phyloP scores from a whole-genome alignment of 2,797 vertebrate genomes.

The Echeneis naucrates region DNA sequence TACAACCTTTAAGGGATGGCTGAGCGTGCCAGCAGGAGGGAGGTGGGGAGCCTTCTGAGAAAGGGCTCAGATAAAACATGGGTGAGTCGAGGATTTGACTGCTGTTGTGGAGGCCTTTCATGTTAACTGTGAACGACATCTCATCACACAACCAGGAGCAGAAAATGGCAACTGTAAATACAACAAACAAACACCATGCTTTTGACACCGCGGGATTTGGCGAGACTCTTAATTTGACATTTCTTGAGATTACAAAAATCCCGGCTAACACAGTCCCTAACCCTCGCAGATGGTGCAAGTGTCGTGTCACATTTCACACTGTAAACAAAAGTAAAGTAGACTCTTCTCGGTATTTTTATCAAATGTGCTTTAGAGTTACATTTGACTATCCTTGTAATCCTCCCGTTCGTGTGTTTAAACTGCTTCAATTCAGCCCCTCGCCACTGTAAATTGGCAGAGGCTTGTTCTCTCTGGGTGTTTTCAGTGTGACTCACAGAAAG shows the following conservation, averaged over 20 bases:
- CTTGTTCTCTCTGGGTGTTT: slow-evolving; percentile 25
- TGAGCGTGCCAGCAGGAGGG: slow-evolving; percentile 46
- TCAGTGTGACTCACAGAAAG: slow-evolving; percentile 48
- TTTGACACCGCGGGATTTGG: background rate
- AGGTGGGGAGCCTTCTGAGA: slow-evolving; percentile 44
- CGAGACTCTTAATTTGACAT: background rate
- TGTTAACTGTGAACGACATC: slow-evolving; percentile 48
- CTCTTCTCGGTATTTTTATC: slow-evolving; percentile 43
- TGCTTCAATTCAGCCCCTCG: slow-evolving; percentile 32
- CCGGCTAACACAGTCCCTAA: slow-evolving; percentile 7
- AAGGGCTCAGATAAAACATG: slow-evolving; percentile 64
- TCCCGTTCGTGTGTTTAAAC: slow-evolving; percentile 47
- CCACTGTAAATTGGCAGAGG: slow-evolving; percentile 2
- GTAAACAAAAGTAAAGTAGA: slow-evolving; percentile 22
- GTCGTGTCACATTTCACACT: slow-evolving; percentile 38
- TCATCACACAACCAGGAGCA: slow-evolving; percentile 33
- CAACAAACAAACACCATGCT: background rate
- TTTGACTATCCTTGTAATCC: slow-evolving; percentile 57
- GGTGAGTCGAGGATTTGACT: slow-evolving; percentile 62
- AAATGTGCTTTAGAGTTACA: slow-evolving; percentile 44
- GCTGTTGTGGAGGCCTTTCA: slow-evolving; percentile 53
- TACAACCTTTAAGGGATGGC: slow-evolving; percentile 66
- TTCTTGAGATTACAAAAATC: background rate
- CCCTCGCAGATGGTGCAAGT: slow-evolving; percentile 30
- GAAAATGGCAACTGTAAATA: background rate